Evolutionary conservation across 2,113 vertebrate genomes (phyloP), one percentile per base, ranked within the genome.

Genomic region (Engraulis encrasicolus): DNA sequence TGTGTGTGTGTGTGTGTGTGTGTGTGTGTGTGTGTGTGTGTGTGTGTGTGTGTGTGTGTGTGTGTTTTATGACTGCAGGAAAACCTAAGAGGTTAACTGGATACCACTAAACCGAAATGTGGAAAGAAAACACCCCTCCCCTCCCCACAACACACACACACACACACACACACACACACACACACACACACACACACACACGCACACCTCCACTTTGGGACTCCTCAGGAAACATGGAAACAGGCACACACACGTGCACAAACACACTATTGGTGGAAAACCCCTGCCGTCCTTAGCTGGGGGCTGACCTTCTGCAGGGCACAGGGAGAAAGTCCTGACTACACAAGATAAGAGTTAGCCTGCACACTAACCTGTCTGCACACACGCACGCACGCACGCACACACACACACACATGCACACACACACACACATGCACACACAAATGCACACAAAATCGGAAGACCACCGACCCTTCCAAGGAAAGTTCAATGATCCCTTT

Each of bases 241-340:
- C 58, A 27, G n/a, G 14, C 52, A 81, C 50, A 19, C 79, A 50
- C 18, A 66, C 17, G 0, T 5, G 31, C 37, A 48, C 19, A 74
- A 80, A 80, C 45, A 50, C 50, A 27, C 54, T 74, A 79, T 31
- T 78, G 54, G 71, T 79, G 85, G 78, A 86, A 88, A 83, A n/a
- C 48, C 82, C 49, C 23, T 54, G 83, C 74, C 80, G 80, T 45
- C 4, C 31, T 78, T 52, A 61, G 80, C 45, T 34, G 38, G 50
- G n/a, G 27, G 81, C 85, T 86, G 77, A 80, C 81, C 50, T 31
- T 79, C 58, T 27, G 6, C 20, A 66, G 23, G 58, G 50, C 77
- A 17, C 71, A 77, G 36, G 85, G 23, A 66, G 23, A 49, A 86
- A 83, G 82, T 50, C 40, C 81, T 83, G 81, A 77, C 50, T 74